Conservation (phyloP, 2,797 vertebrate species). For the Sebastes variabilis region DNA sequence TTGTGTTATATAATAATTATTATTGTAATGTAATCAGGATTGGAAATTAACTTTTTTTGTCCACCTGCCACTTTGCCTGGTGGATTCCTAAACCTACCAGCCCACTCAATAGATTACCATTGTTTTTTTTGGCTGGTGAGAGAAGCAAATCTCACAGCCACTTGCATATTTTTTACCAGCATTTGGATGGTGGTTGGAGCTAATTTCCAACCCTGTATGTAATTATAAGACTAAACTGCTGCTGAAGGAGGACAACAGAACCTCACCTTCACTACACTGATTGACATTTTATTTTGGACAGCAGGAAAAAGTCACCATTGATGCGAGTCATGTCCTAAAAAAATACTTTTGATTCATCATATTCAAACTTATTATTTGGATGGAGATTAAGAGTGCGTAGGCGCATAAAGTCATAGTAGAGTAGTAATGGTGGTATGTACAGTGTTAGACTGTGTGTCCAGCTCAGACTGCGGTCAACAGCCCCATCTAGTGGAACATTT, state of each 20-base stretch:
- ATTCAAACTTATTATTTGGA: background rate
- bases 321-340: background rate
- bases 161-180: no score
- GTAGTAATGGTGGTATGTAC: background rate
- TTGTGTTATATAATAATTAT: background rate
- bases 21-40: background rate
- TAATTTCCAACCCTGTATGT: no score
- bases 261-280: background rate
- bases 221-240: background rate
- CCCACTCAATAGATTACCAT: no score
- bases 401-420: background rate
- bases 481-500: constrained; percentile 35
- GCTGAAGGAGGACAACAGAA: background rate
- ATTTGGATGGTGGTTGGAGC: no score
- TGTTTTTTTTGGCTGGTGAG: no score
- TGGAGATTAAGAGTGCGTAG: background rate
- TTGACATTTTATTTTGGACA: background rate
- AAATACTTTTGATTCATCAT: background rate
- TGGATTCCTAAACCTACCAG: rapidly evolving
- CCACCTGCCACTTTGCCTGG: no score
- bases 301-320: background rate
- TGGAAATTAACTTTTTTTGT: no score
- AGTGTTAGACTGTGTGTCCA: background rate
- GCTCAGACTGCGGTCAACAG: constrained; percentile 1
- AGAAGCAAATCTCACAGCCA: no score